Percentiles rank a stretch among this genome's conserved stretches.
phyloP scores from a whole-genome alignment of 1,140 invertebrate species.

The Zaprionus gabonicus region DNA sequence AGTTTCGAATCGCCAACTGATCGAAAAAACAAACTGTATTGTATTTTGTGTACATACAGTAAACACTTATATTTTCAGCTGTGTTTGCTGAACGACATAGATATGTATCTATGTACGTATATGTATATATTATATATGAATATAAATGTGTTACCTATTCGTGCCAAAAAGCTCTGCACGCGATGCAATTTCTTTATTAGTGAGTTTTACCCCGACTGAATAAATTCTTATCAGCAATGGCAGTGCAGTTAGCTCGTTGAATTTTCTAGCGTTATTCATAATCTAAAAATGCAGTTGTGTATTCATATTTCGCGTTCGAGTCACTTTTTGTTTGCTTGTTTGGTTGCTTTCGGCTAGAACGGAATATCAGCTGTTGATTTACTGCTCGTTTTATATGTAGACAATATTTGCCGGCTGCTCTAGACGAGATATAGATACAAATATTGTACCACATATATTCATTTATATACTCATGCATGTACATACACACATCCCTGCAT shows the following conservation, averaged over 20 bases:
- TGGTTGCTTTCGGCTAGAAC: slow-evolving; percentile 2
- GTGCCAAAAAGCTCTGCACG: neutral
- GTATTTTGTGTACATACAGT: neutral
- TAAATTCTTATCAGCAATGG: slow-evolving; percentile 21
- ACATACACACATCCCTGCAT: neutral
- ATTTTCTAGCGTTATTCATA: slow-evolving; percentile 34
- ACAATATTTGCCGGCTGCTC: slow-evolving; percentile 1
- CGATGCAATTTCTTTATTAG: neutral
- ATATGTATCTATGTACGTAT: neutral
- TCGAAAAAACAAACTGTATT: neutral
- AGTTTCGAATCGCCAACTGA: neutral
- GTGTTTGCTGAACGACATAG: neutral
- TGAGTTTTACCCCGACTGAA: slow-evolving; percentile 1
- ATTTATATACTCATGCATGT: neutral
- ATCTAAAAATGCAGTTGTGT: slow-evolving; percentile 39
- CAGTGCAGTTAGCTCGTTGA: neutral
- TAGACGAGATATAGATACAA: slow-evolving; percentile 22
- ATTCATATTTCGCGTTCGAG: slow-evolving; percentile 15
- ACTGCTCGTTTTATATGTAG: slow-evolving; percentile 1
- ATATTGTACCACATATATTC: slow-evolving; percentile 7
- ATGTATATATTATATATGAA: neutral
- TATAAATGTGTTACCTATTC: neutral
- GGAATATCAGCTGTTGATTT: slow-evolving; percentile 7
- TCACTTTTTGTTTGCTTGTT: slow-evolving; percentile 29
- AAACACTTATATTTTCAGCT: neutral